Evolutionary conservation across 2,888 invertebrate genomes (phyloP).

Genomic region (Microctonus brassicae): DNA sequence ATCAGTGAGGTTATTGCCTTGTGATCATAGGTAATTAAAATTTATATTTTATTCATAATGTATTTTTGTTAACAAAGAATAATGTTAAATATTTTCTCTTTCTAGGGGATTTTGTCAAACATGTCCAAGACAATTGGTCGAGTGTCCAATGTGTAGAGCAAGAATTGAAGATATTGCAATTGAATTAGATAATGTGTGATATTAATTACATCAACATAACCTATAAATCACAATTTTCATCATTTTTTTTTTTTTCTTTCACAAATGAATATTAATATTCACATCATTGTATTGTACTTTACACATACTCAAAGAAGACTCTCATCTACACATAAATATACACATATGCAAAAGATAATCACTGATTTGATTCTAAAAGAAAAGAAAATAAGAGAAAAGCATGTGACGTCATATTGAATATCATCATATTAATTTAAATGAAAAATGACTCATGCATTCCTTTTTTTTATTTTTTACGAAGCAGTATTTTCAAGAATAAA

Average conservation of each 20-base stretch:
- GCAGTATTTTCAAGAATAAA: slow-evolving; percentile 49
- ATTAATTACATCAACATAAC: slow-evolving; percentile 47
- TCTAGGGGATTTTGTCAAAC: slow-evolving; percentile 86
- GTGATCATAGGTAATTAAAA: slow-evolving; percentile 81
- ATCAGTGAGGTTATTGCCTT: slow-evolving; percentile 82
- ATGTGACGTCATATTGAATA: background rate
- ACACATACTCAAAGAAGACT: background rate
- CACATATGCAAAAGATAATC: slow-evolving; percentile 24
- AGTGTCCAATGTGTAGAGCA: slow-evolving; percentile 90
- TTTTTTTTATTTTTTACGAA: slow-evolving; percentile 49
- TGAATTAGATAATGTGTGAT: slow-evolving; percentile 70
- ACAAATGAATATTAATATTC: too few relatives aligned
- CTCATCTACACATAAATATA: background rate
- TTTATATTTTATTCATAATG: background rate
- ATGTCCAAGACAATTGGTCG: slow-evolving; percentile 83
- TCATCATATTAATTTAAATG: slow-evolving; percentile 22
- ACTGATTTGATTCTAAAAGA: slow-evolving; percentile 15
- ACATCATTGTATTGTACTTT: too few relatives aligned
- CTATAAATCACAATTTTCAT: slow-evolving; percentile 20
- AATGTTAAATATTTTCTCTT: too few relatives aligned
- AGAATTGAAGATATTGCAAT: slow-evolving; percentile 72
- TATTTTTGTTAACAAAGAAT: background rate
- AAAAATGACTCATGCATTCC: slow-evolving; percentile 43
- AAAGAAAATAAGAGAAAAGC: background rate
- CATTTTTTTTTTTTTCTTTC: background rate